Evolutionary conservation across 2,113 vertebrate species (phyloP), one percentile per base, ranked within the genome.

Genomic region (Paradisaea rubra): DNA sequence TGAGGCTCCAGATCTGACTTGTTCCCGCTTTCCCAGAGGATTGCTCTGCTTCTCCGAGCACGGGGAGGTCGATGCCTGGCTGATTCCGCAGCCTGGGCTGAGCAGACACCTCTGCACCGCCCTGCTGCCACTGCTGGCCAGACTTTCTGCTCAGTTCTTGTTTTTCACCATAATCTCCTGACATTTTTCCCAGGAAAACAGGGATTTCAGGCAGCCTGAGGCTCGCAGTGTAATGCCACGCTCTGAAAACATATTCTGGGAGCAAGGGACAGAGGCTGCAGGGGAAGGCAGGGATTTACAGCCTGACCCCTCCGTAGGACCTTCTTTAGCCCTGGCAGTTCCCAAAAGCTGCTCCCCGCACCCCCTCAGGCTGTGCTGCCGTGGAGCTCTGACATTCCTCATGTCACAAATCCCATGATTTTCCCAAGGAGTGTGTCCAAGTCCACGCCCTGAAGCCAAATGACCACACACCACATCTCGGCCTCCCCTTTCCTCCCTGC

Each of bases 161-260:
- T 25, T 71, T 83, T 59, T 59, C 12, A 63, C 52, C 39, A 6
- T 8, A 23, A 37, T 9, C 16, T 71, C 53, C 52, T 21, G 79
- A 20, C 1, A 0, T 13, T n/a, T 23, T 7, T 1, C 42, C 37
- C 47, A 15, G 15, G 35, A 64, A 91, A 91, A 84, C 2, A 42
- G 11, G 7, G 11, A 42, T 81, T 44, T 64, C 47, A 25, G 44
- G 49, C 57, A 80, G 53, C 84, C 57, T 28, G 57, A 63, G 49
- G 57, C 33, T 89, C 4, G 0, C 28, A 5, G 19, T 15, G 10
- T 11, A 15, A 42, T 12, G 11, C 7, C 47, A 31, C 0, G 1
- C 61, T 45, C 47, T n/a, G 61, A 69, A 57, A 89, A 65, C 24
- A 18, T 22, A 3, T 23, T 17, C 41, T 81, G 78, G 73, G 79